These are phyloP conservation scores for Brachypterus glaber DNA, from an alignment of 2,888 invertebrate genomes.

Conservation along the genomic window DNA sequence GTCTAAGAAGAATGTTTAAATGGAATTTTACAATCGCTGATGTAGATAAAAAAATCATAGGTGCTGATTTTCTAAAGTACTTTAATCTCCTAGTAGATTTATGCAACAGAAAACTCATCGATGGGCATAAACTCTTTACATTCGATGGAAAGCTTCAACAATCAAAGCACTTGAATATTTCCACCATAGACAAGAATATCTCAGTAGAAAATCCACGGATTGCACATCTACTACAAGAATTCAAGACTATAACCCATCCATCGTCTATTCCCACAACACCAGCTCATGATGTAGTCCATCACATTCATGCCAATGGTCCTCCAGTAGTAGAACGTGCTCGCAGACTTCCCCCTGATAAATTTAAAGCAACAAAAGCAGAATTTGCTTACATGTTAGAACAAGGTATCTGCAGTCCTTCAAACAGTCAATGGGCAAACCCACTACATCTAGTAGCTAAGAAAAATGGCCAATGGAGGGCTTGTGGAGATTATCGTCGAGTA, in stretches of 20 bases:
- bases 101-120: too few species aligned
- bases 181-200: too few species aligned
- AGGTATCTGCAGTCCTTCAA: constrained; percentile 21
- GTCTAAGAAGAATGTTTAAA: too few species aligned
- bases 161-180: too few species aligned
- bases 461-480: constrained; percentile 27
- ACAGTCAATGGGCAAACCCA: constrained; percentile 29
- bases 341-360: constrained; percentile 26
- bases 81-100: too few species aligned
- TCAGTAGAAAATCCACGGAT: too few species aligned
- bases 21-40: too few species aligned
- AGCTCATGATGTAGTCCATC: constrained; percentile 21
- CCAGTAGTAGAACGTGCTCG: constrained; percentile 26
- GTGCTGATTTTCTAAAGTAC: too few species aligned
- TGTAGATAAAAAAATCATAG: too few species aligned
- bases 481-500: constrained; percentile 30
- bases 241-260: constrained; percentile 16
- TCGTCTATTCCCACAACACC: background rate
- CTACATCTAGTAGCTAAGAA: constrained; percentile 31
- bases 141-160: too few species aligned
- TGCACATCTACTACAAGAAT: too few species aligned
- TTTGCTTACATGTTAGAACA: constrained; percentile 27
- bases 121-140: too few species aligned
- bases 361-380: constrained; percentile 26
- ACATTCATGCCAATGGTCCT: constrained; percentile 25